A percentile compares a stretch with the other conserved stretches of the same genome.
phyloP scores from a whole-genome alignment of 2,113 vertebrate genomes.

The Andinoacara biseriatus region DNA sequence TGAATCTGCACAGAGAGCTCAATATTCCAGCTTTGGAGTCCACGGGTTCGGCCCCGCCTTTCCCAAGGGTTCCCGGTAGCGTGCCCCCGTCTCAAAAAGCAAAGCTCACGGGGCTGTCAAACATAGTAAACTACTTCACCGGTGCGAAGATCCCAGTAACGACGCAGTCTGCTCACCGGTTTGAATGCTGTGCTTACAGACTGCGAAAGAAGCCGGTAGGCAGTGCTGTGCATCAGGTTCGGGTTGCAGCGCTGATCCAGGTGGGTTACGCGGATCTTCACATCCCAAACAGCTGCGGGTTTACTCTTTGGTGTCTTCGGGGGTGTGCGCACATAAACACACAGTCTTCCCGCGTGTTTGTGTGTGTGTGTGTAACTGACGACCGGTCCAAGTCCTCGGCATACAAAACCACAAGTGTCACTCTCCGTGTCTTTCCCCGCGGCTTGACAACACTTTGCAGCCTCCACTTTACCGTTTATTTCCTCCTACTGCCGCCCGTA shows the following conservation, averaged over 20 bases:
- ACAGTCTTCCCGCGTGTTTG: neutral
- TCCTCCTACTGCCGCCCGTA: constrained; percentile 28
- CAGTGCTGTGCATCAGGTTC: constrained; percentile 21
- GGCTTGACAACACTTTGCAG: constrained; percentile 19
- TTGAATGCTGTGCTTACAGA: neutral
- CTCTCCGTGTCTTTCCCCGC: constrained; percentile 8
- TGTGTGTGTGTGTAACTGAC: neutral
- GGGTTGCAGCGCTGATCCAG: constrained; percentile 47
- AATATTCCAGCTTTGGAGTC: constrained; percentile 69
- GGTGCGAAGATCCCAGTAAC: constrained; percentile 18
- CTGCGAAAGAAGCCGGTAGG: neutral
- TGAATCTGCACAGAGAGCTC: constrained; percentile 47
- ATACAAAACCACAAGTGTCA: neutral
- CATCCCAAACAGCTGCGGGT: constrained; percentile 39
- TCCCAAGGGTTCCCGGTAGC: constrained; percentile 59
- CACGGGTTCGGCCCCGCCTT: constrained; percentile 78
- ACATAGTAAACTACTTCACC: constrained; percentile 33
- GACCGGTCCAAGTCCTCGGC: neutral
- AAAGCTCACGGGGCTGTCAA: constrained; percentile 41
- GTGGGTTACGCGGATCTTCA: constrained; percentile 38
- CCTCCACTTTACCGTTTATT: constrained; percentile 41
- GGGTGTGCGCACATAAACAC: constrained; percentile 3
- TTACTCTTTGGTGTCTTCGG: constrained; percentile 1
- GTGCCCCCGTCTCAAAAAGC: constrained; percentile 39
- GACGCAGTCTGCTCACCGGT: neutral